Evolutionary conservation across 2,113 vertebrate species (phyloP), one percentile per base, ranked within the genome.

Genomic region (Silurus meridionalis): DNA sequence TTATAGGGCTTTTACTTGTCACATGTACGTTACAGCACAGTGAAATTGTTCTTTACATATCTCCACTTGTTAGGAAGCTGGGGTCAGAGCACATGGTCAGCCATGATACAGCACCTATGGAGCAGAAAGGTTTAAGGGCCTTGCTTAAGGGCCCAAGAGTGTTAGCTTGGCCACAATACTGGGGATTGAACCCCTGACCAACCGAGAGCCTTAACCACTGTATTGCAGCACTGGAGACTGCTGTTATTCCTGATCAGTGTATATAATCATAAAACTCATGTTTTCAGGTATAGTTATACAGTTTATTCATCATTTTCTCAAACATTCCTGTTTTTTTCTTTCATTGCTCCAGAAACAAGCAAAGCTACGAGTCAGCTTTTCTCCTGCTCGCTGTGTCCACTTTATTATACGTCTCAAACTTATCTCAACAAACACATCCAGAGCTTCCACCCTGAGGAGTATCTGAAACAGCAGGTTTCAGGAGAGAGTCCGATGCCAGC

Each of bases 371-470:
- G 50, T 77, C 50, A 55, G 15, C 74, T 55, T 55, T 25, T 77
- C 74, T 77, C 52, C 74, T 77, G 74, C 74, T 53, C 74, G 4
- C 25, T 77, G 52, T 77, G 74, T 77, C 74, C 50, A 55, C 74
- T 77, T 55, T 77, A 55, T 77, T 77, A 55, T 25, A 77, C 52
- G 1, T 77, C 74, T 55, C 50, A 77, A 77, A 55, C 7, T 77
- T 55, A 55, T 52, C 74, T 77, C 52, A 77, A 25, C 74, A 15
- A 55, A 53, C 74, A 77, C 52, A 55, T 77, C 74, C 74, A 55
- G 74, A n/a, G 52, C 52, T 55, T 8, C 52, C 74, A 77, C 52
- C 15, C 7, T 3, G 23, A 53, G 0, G 50, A 77, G 72, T 52
- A 53, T 25, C 6, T 7, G 52, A 77, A 11, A 7, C 11, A 74